phyloP scores from a whole-genome alignment of 2,888 invertebrate species.

The Griposia aprilina region DNA sequence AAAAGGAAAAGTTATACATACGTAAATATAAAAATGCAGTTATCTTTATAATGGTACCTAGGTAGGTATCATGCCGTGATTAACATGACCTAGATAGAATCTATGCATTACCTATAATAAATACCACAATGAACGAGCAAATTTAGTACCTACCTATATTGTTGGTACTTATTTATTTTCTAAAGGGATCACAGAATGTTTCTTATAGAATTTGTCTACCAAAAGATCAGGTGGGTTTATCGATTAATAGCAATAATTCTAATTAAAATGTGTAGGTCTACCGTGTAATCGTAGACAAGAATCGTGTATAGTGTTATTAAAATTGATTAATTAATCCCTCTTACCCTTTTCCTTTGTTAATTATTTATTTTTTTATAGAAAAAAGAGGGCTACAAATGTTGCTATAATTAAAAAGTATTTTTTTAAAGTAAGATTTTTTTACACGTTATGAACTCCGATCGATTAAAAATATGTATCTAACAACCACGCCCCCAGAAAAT shows the following conservation, averaged over 20 bases:
- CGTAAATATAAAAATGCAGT: not conserved
- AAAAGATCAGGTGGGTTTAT: not conserved
- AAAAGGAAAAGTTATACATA: not conserved
- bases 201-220: not conserved
- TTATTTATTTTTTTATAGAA: not conserved
- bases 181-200: not conserved
- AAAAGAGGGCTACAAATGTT: not conserved
- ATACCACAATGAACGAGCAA: not conserved
- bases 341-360: not conserved
- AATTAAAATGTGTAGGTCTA: fast-evolving
- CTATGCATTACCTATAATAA: not conserved
- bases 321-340: not conserved
- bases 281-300: not conserved
- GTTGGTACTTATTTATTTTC: not conserved
- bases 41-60: conserved; percentile 11
- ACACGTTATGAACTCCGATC: conserved; percentile 10
- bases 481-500: conserved; percentile 41
- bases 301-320: not conserved
- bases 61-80: conserved; percentile 20
- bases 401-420: not conserved
- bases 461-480: not conserved
- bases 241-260: not conserved
- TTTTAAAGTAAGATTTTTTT: not conserved
- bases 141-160: not conserved
- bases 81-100: conserved; percentile 33